Percentiles rank a stretch among this genome's conserved stretches.
phyloP scores from a whole-genome alignment of 1,140 invertebrate genomes.

The Drosophila pseudoananassae region DNA sequence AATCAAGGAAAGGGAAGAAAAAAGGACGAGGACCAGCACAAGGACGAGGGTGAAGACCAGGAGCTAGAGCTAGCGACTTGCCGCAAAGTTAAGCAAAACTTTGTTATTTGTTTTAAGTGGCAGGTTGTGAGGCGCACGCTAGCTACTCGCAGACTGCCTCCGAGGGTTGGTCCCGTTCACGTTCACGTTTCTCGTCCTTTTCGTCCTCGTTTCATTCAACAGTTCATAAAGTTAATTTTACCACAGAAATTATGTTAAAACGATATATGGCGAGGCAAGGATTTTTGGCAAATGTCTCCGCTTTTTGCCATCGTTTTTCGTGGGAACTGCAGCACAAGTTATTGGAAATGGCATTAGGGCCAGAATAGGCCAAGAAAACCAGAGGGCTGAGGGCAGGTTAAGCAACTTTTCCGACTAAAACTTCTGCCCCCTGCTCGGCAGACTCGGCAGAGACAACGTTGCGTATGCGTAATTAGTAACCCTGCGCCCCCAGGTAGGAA shows the following conservation, averaged over 20 bases:
- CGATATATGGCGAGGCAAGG: conserved; percentile 72
- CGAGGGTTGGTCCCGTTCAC: conserved; percentile 34
- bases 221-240: conserved; percentile 84
- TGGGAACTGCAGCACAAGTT: conserved; percentile 77
- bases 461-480: conserved; percentile 80
- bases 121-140: conserved; percentile 76
- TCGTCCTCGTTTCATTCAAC: conserved; percentile 70
- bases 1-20: conserved; percentile 3
- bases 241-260: conserved; percentile 84
- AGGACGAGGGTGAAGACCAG: conserved; percentile 19
- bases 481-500: conserved; percentile 57
- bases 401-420: conserved; percentile 60
- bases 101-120: conserved; percentile 83
- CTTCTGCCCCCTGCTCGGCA: conserved; percentile 56
- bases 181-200: conserved; percentile 13
- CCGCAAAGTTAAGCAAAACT: conserved; percentile 81
- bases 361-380: conserved; percentile 9
- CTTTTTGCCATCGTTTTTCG: conserved; percentile 38
- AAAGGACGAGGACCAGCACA: conserved; percentile 4
- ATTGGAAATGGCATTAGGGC: conserved; percentile 69
- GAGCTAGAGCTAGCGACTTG: conserved; percentile 53
- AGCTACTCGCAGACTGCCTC: conserved; percentile 40
- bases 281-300: conserved; percentile 49
- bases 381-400: conserved; percentile 36
- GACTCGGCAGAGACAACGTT: conserved; percentile 34